Percentiles rank a stretch among this genome's conserved stretches.
Evolutionary conservation across 1,140 invertebrate species (phyloP).

Genomic region (Holotrichia oblita): DNA sequence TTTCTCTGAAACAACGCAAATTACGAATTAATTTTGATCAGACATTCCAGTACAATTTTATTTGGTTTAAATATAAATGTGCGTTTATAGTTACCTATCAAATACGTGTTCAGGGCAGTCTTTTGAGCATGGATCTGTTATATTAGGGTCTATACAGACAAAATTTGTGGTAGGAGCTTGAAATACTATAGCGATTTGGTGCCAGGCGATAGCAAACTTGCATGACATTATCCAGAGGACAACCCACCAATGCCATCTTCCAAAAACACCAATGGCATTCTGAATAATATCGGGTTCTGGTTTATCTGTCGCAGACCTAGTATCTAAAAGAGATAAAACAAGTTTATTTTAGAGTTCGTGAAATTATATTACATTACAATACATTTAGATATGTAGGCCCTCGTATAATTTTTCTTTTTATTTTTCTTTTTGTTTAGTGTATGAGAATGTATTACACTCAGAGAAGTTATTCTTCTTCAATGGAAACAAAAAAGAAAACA

Average conservation of each 20-base stretch:
- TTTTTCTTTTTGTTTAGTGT: too few species aligned
- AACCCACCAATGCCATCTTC: slow-evolving; percentile 75
- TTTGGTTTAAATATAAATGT: slow-evolving; percentile 2
- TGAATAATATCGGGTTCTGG: slow-evolving; percentile 61
- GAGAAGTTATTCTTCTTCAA: too few species aligned
- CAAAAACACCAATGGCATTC: slow-evolving; percentile 71
- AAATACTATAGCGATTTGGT: slow-evolving; percentile 67
- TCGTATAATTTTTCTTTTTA: too few species aligned
- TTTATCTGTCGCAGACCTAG: not conserved
- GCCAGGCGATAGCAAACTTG: slow-evolving; percentile 79
- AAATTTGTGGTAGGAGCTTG: slow-evolving; percentile 55
- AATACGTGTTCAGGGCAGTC: slow-evolving; percentile 53
- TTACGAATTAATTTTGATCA: not conserved
- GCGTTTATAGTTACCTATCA: slow-evolving; percentile 49
- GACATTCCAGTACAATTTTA: not conserved
- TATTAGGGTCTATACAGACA: slow-evolving; percentile 49
- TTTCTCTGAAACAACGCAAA: slow-evolving; percentile 55
- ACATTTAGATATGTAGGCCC: too few species aligned
- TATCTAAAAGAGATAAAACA: not conserved
- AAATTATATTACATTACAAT: too few species aligned
- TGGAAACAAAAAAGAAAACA: too few species aligned
- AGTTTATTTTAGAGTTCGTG: too few species aligned
- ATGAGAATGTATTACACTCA: too few species aligned
- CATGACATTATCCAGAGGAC: slow-evolving; percentile 68
- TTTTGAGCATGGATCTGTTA: slow-evolving; percentile 48